phyloP scores from a whole-genome alignment of 2,113 vertebrate genomes.

The Alectura lathami region DNA sequence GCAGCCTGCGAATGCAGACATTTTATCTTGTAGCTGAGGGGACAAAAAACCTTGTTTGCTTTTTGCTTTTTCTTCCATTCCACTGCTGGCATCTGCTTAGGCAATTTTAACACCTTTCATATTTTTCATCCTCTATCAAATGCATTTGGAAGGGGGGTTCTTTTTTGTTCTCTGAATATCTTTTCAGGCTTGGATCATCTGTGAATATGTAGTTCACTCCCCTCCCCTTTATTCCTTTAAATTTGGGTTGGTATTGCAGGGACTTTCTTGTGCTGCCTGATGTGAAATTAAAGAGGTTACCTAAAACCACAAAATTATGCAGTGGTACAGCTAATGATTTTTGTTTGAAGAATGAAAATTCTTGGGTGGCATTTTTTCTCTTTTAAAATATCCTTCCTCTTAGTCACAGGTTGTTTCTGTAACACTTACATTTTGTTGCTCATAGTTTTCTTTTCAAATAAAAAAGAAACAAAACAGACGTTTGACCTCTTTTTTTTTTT shows the following conservation, averaged over 20 bases:
- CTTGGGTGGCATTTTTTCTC: not conserved
- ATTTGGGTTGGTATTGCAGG: not conserved
- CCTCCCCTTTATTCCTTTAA: not conserved
- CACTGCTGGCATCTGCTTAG: not conserved
- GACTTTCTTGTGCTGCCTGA: not conserved
- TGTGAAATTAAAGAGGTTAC: not conserved
- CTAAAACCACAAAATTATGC: not conserved
- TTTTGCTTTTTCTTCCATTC: slow-evolving; percentile 1
- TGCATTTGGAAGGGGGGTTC: not conserved
- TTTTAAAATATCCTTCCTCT: not conserved
- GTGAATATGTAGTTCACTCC: not conserved
- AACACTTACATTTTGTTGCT: not conserved
- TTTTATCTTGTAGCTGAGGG: not conserved
- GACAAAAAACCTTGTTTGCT: not conserved
- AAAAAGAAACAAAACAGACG: not conserved
- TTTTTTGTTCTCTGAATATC: not conserved
- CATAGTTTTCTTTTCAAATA: not conserved
- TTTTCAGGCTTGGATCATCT: not conserved
- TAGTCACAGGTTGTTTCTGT: not conserved
- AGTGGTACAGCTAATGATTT: not conserved
- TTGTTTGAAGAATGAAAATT: not conserved
- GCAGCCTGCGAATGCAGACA: not conserved
- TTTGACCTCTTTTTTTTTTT: not conserved
- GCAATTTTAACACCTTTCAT: slow-evolving; percentile 11
- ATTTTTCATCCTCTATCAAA: not conserved